phyloP scores from a whole-genome alignment of 2,888 invertebrate genomes.

The Machimus atricapillus region DNA sequence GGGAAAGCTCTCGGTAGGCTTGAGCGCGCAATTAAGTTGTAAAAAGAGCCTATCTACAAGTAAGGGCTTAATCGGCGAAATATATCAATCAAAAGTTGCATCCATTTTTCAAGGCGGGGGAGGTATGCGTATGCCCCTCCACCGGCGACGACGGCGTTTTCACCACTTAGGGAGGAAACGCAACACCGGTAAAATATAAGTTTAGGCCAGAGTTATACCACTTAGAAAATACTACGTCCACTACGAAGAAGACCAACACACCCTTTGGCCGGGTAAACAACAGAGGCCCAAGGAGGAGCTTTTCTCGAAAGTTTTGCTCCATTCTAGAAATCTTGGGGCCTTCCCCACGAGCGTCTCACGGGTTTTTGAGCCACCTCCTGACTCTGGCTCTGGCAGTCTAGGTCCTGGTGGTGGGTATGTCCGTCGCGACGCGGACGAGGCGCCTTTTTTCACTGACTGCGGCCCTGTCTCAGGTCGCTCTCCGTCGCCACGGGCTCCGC shows the following conservation, averaged over 20 bases:
- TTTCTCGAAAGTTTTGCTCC: neutral
- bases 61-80: neutral
- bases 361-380: neutral
- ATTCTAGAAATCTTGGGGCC: neutral
- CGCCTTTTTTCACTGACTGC: neutral
- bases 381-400: neutral
- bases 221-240: neutral
- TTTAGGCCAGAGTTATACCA: neutral
- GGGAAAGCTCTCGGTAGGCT: neutral
- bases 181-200: neutral
- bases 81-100: slow-evolving; percentile 14
- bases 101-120: neutral
- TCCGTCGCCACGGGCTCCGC: neutral
- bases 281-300: neutral
- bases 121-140: neutral
- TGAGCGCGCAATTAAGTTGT: neutral
- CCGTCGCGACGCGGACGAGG: neutral
- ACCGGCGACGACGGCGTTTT: neutral
- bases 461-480: neutral
- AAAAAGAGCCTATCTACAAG: neutral
- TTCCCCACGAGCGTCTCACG: neutral
- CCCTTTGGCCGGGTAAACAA: neutral
- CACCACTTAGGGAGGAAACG: neutral
- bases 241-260: neutral
- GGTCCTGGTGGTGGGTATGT: neutral